Base-by-base conservation (phyloP, 2,797 vertebrate species). In the Hyperoplus immaculatus region DNA sequence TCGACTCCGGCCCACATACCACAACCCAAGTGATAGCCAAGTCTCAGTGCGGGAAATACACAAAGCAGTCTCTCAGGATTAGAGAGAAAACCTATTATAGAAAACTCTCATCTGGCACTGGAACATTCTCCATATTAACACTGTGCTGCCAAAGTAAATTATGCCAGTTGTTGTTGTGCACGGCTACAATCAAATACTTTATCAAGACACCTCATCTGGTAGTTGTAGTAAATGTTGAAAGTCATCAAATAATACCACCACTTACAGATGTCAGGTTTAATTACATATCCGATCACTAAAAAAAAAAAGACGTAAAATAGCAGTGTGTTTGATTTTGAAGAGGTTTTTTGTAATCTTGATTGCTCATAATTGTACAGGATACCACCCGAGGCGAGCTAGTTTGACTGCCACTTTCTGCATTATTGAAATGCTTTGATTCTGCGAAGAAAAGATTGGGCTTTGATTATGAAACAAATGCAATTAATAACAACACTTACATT, bases 301-400 rank as follows among this genome's bases (percentile, higher is more conserved):
- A 88, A 84, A 83, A 87, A 88, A 88, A 71, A 77, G 67, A 77
- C 83, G 66, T 88, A 80, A 90, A 91, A 83, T 53, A 75, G 13
- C 69, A 78, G 64, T 68, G 86, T 21, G 80, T 92, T 92, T 91
- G 87, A 88, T 91, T 93, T 86, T 84, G 80, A 92, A 91, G 84
- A 82, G 76, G 86, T 91, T 93, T 29, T 29, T 29, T 92, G 82
- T 92, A 81, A 87, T 88, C 85, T 92, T 93, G 91, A 93, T 92
- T 94, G 89, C 87, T 75, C 77, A 83, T 94, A 93, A 94, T 94
- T 92, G 92, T 91, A 88, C 88, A 91, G 90, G 85, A 90, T 92
- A 80, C 91, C 91, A 88, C 91, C 92, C 81, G 82, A 90, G 83
- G 91, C 54, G 85, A 87, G 89, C 72, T 65, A 53, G 43, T 88